Evolutionary conservation across 2,113 vertebrate species (phyloP).

Genomic region (Sceloporus undulatus): DNA sequence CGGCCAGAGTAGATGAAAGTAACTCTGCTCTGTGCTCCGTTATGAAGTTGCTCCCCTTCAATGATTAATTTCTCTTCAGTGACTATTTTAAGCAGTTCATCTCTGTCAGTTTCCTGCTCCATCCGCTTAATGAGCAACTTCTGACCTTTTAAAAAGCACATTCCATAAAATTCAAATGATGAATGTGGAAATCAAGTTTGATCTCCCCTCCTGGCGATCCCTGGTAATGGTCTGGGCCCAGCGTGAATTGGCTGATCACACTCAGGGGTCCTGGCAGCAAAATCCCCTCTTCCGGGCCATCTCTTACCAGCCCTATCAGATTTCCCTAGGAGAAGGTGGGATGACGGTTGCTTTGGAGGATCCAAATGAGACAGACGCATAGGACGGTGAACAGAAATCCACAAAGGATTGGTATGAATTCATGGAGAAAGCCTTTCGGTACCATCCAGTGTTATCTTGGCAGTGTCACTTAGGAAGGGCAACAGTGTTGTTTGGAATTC

Average conservation of each 20-base stretch:
- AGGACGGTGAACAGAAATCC: neutral
- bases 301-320: too few relatives aligned
- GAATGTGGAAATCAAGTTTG: conserved; percentile 20
- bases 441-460: too few relatives aligned
- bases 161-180: conserved; percentile 17
- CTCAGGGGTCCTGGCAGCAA: neutral
- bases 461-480: too few relatives aligned
- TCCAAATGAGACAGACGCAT: neutral
- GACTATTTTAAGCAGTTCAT: conserved; percentile 29
- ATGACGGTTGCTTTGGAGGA: neutral
- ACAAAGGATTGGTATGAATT: too few relatives aligned
- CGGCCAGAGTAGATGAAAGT: neutral
- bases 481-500: too few relatives aligned
- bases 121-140: conserved; percentile 35
- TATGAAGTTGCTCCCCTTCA: neutral
- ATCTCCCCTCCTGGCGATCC: conserved; percentile 7
- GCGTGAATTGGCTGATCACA: neutral
- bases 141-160: conserved; percentile 31
- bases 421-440: too few relatives aligned
- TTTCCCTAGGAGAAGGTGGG: neutral
- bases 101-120: conserved; percentile 28
- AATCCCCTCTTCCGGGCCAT: neutral
- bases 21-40: neutral
- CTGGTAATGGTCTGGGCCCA: neutral
- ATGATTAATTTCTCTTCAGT: conserved; percentile 33